Conservation (phyloP, 2,113 vertebrate species). For the Indicator maculatus region DNA sequence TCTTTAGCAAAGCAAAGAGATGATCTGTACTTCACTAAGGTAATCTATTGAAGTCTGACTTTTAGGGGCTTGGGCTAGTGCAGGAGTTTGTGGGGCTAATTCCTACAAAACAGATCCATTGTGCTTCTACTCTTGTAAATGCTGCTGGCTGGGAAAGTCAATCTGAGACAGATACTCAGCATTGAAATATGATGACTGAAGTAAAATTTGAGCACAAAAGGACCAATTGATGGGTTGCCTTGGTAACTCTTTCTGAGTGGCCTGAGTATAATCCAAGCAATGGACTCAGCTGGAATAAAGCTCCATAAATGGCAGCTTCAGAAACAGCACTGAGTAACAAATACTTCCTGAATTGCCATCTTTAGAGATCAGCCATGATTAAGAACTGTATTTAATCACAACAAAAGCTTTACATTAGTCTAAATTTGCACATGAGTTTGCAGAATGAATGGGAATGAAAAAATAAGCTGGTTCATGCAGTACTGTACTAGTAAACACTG, state of each 20-base stretch:
- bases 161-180: not conserved
- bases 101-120: not conserved
- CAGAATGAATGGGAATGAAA: not conserved
- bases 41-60: not conserved
- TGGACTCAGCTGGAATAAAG: not conserved
- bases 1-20: not conserved
- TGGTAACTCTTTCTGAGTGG: slow-evolving; percentile 41
- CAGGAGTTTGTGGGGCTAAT: not conserved
- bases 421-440: not conserved
- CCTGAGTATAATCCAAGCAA: slow-evolving; percentile 5
- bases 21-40: not conserved
- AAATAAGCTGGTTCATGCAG: not conserved
- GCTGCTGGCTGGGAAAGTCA: not conserved
- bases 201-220: slow-evolving; percentile 11
- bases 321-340: not conserved
- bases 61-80: not conserved
- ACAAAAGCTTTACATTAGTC: not conserved
- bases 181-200: not conserved
- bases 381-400: slow-evolving; percentile 5
- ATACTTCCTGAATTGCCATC: slow-evolving; percentile 8
- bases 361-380: slow-evolving; percentile 8
- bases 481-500: not conserved
- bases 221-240: slow-evolving; percentile 14
- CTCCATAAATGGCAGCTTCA: not conserved
- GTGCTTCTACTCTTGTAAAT: not conserved